A percentile compares a stretch with the other conserved stretches of the same genome.
phyloP scores from a whole-genome alignment of 2,888 invertebrate genomes.

The Cryptophagus acutangulus region DNA sequence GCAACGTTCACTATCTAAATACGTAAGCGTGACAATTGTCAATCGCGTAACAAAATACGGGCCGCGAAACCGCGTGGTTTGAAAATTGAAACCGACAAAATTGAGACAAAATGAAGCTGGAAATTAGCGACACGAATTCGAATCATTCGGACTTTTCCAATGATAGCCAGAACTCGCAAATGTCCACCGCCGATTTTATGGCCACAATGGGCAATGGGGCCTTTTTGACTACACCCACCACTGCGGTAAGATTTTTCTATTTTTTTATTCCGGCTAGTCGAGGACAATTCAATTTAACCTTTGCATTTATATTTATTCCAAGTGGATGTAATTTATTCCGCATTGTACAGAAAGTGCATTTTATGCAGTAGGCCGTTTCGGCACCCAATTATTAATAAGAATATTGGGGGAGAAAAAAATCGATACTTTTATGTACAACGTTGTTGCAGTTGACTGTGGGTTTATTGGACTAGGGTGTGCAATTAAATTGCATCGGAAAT shows the following conservation, averaged over 20 bases:
- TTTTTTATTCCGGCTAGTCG: background rate
- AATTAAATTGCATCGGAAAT: too few species aligned
- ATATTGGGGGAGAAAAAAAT: too few species aligned
- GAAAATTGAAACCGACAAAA: slow-evolving; percentile 12
- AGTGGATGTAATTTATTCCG: too few species aligned
- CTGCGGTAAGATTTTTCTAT: slow-evolving; percentile 36
- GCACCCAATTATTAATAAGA: too few species aligned
- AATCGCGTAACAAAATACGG: background rate
- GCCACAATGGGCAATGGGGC: slow-evolving; percentile 40
- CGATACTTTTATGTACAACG: too few species aligned
- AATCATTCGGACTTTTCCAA: slow-evolving; percentile 48
- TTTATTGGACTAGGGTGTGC: too few species aligned
- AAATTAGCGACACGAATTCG: slow-evolving; percentile 45
- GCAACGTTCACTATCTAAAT: slow-evolving; percentile 16
- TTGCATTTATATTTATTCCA: too few species aligned
- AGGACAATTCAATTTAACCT: too few species aligned
- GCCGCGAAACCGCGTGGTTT: slow-evolving; percentile 5
- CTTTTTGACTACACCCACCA: slow-evolving; percentile 35
- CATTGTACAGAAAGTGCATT: too few species aligned
- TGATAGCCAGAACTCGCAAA: slow-evolving; percentile 46
- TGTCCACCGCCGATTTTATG: slow-evolving; percentile 43
- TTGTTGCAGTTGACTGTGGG: too few species aligned
- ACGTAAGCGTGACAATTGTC: slow-evolving; percentile 3
- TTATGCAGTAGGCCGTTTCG: too few species aligned
- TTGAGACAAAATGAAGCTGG: slow-evolving; percentile 42